Evolutionary conservation across 1,140 invertebrate genomes (phyloP), one percentile per base, ranked within the genome.

Genomic region (Lepidurus arcticus): DNA sequence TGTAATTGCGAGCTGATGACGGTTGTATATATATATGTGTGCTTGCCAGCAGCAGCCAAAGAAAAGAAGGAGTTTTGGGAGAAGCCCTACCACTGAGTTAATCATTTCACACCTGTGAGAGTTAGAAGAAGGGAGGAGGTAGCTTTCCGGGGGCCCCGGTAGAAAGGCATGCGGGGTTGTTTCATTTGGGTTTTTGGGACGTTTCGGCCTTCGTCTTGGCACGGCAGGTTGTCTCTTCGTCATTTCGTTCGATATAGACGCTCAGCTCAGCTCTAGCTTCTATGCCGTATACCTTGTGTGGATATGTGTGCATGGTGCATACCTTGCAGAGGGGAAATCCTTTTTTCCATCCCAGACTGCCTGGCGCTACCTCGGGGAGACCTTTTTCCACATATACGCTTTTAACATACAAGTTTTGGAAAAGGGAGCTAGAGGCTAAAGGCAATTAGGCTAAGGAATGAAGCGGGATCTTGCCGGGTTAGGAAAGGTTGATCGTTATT

Each of bases 401-500:
- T 21, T 65, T 7, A 65, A 21, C 53, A 9, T n/a, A 21, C 16
- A n/a, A 21, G 53, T 65, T n/a, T 5, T 13, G 53, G 45, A 21
- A 21, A 65, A 65, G 13, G 16, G 53, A 65, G 53, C 53, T 21
- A 65, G 53, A 21, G 53, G 53, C 53, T 65, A 65, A 65, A 65
- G 53, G 53, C 53, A 65, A 65, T 65, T 65, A 65, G 53, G 53
- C 53, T 65, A 21, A 65, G 53, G 53, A 65, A 65, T 65, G 53
- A 65, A 21, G 53, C 53, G 53, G 53, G 53, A 65, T 65, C 53
- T 65, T 21, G 53, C 53, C 53, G 53, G 53, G 53, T 65, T 65
- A 65, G 53, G 53, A 65, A 65, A 65, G 53, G 53, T 65, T 65
- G 53, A 65, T 65, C 53, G 53, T 65, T 65, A 65, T 65, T 65